Evolutionary conservation across 2,113 vertebrate species (phyloP), one percentile per base, ranked within the genome.

Genomic region (Nematolebias whitei): DNA sequence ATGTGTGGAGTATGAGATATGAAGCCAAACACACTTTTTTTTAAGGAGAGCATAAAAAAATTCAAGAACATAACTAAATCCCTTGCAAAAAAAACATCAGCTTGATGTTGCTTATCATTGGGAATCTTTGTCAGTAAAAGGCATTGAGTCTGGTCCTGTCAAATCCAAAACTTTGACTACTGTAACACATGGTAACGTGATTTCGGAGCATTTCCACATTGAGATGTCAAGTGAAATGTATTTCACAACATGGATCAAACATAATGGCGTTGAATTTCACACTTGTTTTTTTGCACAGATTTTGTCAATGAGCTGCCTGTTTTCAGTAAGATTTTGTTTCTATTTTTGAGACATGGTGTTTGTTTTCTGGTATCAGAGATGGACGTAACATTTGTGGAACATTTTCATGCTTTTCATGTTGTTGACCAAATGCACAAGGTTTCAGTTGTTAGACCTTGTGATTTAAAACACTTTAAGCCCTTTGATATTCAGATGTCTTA

Each of bases 341-440:
- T n/a, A 32, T 63, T 5, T 63, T 8, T 61, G 15, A 57, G 11
- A 60, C 18, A 50, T 60, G 16, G 43, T 13, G 13, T 73, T 0
- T 48, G 19, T 49, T 22, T 50, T 45, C 24, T 51, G 9, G 12
- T 44, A 24, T 35, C 29, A 13, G 39, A 23, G 3, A 44, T 35
- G 14, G 24, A 61, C 1, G 19, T 26, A 35, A n/a, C 13, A 39
- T 65, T 52, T 53, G 61, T 24, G 12, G 59, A 63, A 12, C 44
- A 63, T 63, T 63, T 64, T 29, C 48, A 60, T 48, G 49, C 38
- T n/a, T n/a, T n/a, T n/a, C n/a, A n/a, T n/a, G n/a, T n/a, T 67
- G 22, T 67, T 67, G 41, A 61, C 18, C 2, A 48, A 5, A 9
- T 38, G 4, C 51, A 54, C n/a, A 49, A 39, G 29, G 16, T 54